Base-by-base conservation (phyloP, 1,140 invertebrate species). In the Zaprionus africanus region DNA sequence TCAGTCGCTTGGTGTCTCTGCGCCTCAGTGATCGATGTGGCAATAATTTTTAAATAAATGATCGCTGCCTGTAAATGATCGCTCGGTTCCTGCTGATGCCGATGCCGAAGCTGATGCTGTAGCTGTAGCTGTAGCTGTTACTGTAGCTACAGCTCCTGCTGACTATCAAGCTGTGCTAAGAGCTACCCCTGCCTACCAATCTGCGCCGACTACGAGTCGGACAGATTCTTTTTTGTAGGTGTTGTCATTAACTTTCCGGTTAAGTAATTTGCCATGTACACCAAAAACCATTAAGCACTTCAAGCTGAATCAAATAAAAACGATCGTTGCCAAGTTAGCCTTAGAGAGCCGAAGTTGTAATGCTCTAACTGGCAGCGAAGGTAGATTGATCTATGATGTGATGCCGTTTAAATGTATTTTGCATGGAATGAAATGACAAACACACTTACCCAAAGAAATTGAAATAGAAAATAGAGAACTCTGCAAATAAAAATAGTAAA, bases 11-110 rank as follows among this genome's bases (percentile, higher is more conserved):
- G 51, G 60, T 67, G 69, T 75, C 71, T 86, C 66, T 79, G 78
- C 49, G 68, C 49, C 38, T 59, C 17, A 62, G 75, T 91, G 86
- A 90, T 90, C 86, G 87, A 91, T 90, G 86, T 91, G 90, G 86
- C 83, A 90, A 90, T 90, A 90, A 90, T 90, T 91, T 91, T 90
- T 82, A 90, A 90, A 90, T 91, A 90, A 91, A 90, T 88, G 86
- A 91, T 90, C 83, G 81, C 69, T 71, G 68, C 76, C 76, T 88
- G 81, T 90, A 90, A 88, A 84, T 90, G 84, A 90, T 84, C 78
- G 69, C 75, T 71, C 70, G 53, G 75, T 76, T 81, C 65, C 81
- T 49, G 31, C 64, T 46, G 57, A 24, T 19, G 34, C 36, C n/a
- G 60, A 12, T 4, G 28, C 49, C 31, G 31, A 24, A 15, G 34